Evolutionary conservation across 2,888 invertebrate species (phyloP), one percentile per base, ranked within the genome.

Genomic region (Tenthredo notha): DNA sequence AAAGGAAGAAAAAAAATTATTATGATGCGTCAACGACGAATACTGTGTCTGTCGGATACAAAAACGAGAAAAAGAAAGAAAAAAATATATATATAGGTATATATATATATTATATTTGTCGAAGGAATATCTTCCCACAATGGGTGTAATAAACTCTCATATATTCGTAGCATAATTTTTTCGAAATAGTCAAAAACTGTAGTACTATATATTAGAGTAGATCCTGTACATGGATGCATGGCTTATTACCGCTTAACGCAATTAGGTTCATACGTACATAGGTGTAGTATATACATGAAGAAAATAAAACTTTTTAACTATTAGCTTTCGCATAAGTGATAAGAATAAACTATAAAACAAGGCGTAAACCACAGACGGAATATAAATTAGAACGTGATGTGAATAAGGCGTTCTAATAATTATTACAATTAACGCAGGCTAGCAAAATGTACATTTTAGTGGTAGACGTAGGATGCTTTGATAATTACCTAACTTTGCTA

Each of bases 401-500:
- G 25, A 77, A 7, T 77, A n/a, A n/a, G 54, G 77, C 47, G 47
- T 54, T 77, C 18, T 29, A 33, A 50, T 77, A 77, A 77, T 77
- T 77, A 29, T 77, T 54, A n/a, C 77, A 54, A 77, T 77, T 77
- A 74, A 21, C 43, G 77, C 54, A 54, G 9, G 50, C 47, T 47
- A 54, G 33, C 7, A 54, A 47, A 25, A 50, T 50, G 29, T 25
- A 50, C 18, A 10, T 77, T 77, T 7, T 77, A 33, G 33, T 4
- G 29, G 25, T 29, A 25, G 50, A 33, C 33, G 29, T 29, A 29
- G 77, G 29, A 47, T 29, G 77, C 15, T 29, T 15, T n/a, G 29
- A 77, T 77, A 77, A 77, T 77, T 77, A 77, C 47, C 77, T 40
- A 77, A 77, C 50, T 77, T 25, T 50, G 21, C 29, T 77, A 50